Evolutionary conservation across 2,113 vertebrate species (phyloP), one percentile per base, ranked within the genome.

Genomic region (Archilochus colubris): DNA sequence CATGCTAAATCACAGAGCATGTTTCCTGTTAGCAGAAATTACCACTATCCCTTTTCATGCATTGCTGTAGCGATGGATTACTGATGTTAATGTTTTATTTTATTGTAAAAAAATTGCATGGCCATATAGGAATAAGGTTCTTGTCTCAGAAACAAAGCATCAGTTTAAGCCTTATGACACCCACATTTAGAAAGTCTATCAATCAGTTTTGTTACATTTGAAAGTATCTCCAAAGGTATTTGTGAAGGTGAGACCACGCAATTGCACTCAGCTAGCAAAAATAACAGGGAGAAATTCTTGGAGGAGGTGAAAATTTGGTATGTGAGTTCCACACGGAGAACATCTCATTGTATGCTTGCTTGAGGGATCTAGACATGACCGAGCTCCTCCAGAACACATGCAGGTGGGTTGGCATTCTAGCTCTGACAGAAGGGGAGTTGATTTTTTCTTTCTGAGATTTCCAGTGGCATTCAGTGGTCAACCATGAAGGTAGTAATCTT

Each of bases 371-470:
- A 33, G 21, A 30, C 12, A 23, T 0, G 3, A 59, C 18, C 31
- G 22, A 25, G 20, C 3, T 63, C 6, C 23, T 68, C 6, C 25
- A 4, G 2, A 59, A 75, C 38, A 46, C 0, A 0, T 6, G 4
- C 4, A 38, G 9, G 36, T 44, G 14, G 3, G 9, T 46, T 53
- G 61, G 11, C 1, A 0, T 3, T 24, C 3, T 27, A 40, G 31
- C 7, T 67, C 14, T 59, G 38, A 10, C 8, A 2, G n/a, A 66
- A 18, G 22, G 16, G 10, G 3, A 40, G 11, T 40, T 40, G 40
- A 40, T 40, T 40, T 40, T 23, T 55, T 70, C 57, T 69, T 50
- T 10, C 43, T 68, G 53, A 58, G 38, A 48, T 67, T 74, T 86
- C 23, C 40, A 54, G 38, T 4, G 1, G 9, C 11, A 31, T 16